Evolutionary conservation across 64 coral and sea anemone genomes (phyloP), one percentile per base, ranked within the genome.

Genomic region (Stichodactyla helianthus): DNA sequence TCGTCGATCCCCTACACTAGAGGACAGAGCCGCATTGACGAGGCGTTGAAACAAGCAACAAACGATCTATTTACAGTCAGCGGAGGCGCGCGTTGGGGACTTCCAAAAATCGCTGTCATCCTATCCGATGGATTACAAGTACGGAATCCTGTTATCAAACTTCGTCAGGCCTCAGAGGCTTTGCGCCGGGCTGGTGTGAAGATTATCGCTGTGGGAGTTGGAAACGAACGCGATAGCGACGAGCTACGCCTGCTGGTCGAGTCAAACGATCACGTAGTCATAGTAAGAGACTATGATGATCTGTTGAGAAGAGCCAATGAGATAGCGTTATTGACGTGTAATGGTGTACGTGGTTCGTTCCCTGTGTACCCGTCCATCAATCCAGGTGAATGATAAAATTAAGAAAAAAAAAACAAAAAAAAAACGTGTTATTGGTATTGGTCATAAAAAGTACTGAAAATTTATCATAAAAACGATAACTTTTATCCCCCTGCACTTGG

Each of bases 191-290:
- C 64, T 35, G 82, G 82, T 17, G 54, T 85, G 4, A 89, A 89
- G 52, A 63, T 89, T n/a, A 25, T 89, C 9, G 88, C 54, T 16
- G 52, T 89, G 19, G 88, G 88, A 35, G 67, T 89, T 57, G 88
- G 88, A 18, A 84, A 26, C 17, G 50, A 83, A 10, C 11, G 54
- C 10, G 64, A 89, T 70, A 44, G 22, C 59, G 51, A 83, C 19
- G 31, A 84, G 35, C 67, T 89, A 44, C 50, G 65, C 2, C 5
- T 68, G 8, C 31, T 89, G 23, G 82, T 89, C 20, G 23, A 89
- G 7, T 81, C 78, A 52, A 54, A 81, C 35, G 54, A 81, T 12
- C 50, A 81, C 50, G 52, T 81, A 13, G 50, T 81, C n/a, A 52
- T 81, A 19, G 78, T 81, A n/a, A 53, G 52, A 51, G 52, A 81